Percentiles rank a stretch among this genome's conserved stretches.
Conservation (phyloP, 2,888 invertebrate genomes). For the Cyrtodaria siliqua region DNA sequence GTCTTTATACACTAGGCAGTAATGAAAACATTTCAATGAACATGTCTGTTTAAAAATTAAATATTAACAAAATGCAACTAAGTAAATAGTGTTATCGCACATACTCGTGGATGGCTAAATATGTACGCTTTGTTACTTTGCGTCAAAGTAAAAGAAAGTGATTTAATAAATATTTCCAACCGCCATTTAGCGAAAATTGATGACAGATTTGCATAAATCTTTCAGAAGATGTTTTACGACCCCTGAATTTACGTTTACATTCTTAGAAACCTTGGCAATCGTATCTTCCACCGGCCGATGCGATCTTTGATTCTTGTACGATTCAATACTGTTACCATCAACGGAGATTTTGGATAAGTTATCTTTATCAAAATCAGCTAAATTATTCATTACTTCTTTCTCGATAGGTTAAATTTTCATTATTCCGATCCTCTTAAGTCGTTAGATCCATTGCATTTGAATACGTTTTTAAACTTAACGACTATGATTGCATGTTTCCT, state of each 20-base stretch:
- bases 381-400: constrained; percentile 57
- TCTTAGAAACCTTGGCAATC: constrained; percentile 25
- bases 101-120: too few species aligned
- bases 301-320: constrained; percentile 29
- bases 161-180: too few species aligned
- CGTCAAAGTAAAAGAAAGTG: too few species aligned
- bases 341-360: constrained; percentile 43
- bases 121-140: too few species aligned
- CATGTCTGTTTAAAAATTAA: too few species aligned
- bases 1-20: too few species aligned
- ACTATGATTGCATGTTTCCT: not conserved
- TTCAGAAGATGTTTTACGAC: constrained; percentile 18
- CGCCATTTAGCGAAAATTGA: constrained; percentile 7
- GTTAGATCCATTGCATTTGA: constrained; percentile 47
- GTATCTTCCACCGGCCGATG: constrained; percentile 38
- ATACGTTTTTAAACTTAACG: constrained; percentile 44
- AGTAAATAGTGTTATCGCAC: too few species aligned
- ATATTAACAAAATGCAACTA: too few species aligned
- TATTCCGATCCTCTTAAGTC: constrained; percentile 28
- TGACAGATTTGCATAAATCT: constrained; percentile 32
- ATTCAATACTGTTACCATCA: constrained; percentile 22
- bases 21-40: too few species aligned
- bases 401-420: constrained; percentile 40
- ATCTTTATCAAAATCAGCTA: constrained; percentile 52
- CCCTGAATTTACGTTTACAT: not conserved